Evolutionary conservation across 2,797 vertebrate genomes (phyloP).

Genomic region (Apodemus agrarius): DNA sequence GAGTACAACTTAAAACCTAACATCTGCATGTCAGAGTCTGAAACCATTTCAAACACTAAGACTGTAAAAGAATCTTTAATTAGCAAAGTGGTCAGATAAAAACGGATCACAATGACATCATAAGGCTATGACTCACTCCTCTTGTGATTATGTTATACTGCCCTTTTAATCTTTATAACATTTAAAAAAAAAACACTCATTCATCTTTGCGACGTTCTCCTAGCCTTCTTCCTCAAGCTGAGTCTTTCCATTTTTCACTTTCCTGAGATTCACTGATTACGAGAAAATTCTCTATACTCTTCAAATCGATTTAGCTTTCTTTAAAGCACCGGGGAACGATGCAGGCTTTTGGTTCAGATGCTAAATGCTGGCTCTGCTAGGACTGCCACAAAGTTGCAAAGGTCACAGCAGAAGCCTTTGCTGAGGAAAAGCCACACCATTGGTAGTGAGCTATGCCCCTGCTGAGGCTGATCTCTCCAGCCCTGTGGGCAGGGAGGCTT

Average conservation of each 20-base stretch:
- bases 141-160: slow-evolving; percentile 37
- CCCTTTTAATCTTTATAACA: slow-evolving; percentile 34
- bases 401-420: not conserved
- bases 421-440: not conserved
- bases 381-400: not conserved
- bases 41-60: not conserved
- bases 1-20: slow-evolving; percentile 4
- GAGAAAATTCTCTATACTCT: not conserved
- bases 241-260: slow-evolving; percentile 38
- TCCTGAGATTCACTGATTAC: slow-evolving; percentile 5
- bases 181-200: not conserved
- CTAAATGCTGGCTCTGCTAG: not conserved
- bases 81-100: slow-evolving; percentile 47
- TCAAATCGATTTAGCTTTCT: slow-evolving; percentile 27
- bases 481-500: not conserved
- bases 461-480: not conserved
- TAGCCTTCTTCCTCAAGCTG: not conserved
- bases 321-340: not conserved
- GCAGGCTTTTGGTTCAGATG: not conserved
- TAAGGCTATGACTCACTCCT: slow-evolving; percentile 45
- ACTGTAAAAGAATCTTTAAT: slow-evolving; percentile 35
- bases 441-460: not conserved
- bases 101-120: not conserved
- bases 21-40: slow-evolving; percentile 24
- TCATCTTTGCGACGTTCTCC: slow-evolving; percentile 6